Conservation (phyloP, 2,113 vertebrate species). For the Myotis yumanensis region DNA sequence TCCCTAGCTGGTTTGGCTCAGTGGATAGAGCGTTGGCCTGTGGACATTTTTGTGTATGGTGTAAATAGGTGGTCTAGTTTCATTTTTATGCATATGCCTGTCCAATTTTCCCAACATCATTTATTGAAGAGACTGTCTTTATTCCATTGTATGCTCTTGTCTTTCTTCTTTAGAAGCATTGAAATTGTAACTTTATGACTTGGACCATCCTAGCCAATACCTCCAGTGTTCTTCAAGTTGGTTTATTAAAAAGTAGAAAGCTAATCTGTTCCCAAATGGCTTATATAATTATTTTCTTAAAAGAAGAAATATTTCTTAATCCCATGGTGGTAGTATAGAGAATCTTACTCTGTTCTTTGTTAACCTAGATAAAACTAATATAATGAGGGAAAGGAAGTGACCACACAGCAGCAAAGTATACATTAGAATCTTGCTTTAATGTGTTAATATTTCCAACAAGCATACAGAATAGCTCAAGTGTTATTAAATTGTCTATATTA, state of each 20-base stretch:
- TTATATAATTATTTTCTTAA: slow-evolving; percentile 48
- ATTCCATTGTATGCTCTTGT: too few species aligned
- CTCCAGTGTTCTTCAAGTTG: neutral
- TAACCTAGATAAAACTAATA: slow-evolving; percentile 49
- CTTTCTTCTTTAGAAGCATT: neutral
- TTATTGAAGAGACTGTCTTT: too few species aligned
- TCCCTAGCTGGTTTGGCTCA: too few species aligned
- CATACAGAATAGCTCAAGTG: neutral
- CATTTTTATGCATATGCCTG: too few species aligned
- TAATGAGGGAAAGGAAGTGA: neutral
- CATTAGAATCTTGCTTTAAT: slow-evolving; percentile 56
- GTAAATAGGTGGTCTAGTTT: too few species aligned
- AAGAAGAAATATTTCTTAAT: slow-evolving; percentile 26
- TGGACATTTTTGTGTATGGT: too few species aligned
- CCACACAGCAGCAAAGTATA: slow-evolving; percentile 26
- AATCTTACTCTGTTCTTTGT: neutral
- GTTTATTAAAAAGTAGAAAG: slow-evolving; percentile 38
- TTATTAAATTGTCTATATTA: slow-evolving; percentile 40
- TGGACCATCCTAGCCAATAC: neutral
- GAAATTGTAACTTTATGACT: neutral
- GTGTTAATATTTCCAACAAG: slow-evolving; percentile 11
- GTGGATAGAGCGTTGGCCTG: too few species aligned
- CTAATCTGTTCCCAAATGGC: neutral
- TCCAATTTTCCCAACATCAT: too few species aligned
- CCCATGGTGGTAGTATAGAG: neutral